Evolutionary conservation across 1,140 invertebrate genomes (phyloP), one percentile per base, ranked within the genome.

Genomic region (Coptotermes formosanus): DNA sequence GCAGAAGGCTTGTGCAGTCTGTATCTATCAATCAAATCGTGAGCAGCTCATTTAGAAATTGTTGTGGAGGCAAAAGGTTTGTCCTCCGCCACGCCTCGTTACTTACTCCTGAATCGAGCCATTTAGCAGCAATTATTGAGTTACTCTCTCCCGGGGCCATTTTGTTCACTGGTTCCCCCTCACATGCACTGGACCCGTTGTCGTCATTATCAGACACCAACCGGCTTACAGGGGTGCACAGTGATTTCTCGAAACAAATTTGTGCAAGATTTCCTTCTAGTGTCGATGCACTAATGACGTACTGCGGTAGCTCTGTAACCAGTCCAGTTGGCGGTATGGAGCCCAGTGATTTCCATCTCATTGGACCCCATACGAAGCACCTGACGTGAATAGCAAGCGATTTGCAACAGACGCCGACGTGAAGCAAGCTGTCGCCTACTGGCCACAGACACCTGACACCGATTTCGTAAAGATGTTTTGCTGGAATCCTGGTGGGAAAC

Each of bases 1-100:
- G 9, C 8, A 30, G 64, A 25, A 69, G 14, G 64, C 64, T 30
- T 69, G n/a, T 30, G 64, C 12, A 25, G 64, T n/a, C 25, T n/a
- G 23, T 69, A 69, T 69, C 64, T 69, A 69, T 69, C 64, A 69
- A 69, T 69, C 64, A 69, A 69, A 69, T 69, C 64, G 64, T 69
- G 64, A 69, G 64, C 23, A 2, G 64, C 23, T 69, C 64, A 69
- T 69, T 69, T 69, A n/a, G 25, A n/a, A n/a, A 69, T 69, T 8
- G 64, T n/a, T 69, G 64, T 30, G 52, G 64, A 69, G 64, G 64
- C 25, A 55, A 55, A n/a, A n/a, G 64, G 3, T 7, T 69, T n/a
- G 64, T 69, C 64, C 64, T 69, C 23, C 64, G 64, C 64, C 64
- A 69, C 64, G 64, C 64, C 14, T 69, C 14, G 25, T 69, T 19